Evolutionary conservation across 92 coral and sea anemone species (phyloP).

Genomic region (Pocillopora grandis): DNA sequence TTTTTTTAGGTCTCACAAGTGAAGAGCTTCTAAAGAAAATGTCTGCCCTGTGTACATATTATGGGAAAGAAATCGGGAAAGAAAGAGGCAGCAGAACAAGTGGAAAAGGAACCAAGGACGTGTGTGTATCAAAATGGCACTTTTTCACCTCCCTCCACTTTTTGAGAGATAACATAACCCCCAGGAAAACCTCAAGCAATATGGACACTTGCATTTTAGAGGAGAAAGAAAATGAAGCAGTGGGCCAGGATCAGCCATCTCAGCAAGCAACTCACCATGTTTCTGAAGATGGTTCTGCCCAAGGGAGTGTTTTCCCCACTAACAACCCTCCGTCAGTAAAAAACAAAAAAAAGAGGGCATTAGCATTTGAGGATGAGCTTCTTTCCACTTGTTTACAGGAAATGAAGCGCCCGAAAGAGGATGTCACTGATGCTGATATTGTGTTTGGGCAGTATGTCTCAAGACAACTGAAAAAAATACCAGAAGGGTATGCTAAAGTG

Average conservation of each 20-base stretch:
- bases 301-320: neutral
- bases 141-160: conserved; percentile 26
- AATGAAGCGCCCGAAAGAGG: conserved; percentile 34
- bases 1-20: conserved; percentile 43
- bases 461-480: conserved; percentile 40
- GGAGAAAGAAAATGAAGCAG: neutral
- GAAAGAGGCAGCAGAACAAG: conserved; percentile 41
- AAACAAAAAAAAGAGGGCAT: conserved; percentile 24
- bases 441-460: conserved; percentile 39
- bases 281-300: too few relatives aligned
- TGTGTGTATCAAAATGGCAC: conserved; percentile 60
- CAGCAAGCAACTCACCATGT: too few relatives aligned
- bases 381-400: conserved; percentile 47
- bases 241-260: neutral
- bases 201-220: neutral
- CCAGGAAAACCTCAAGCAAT: too few relatives aligned
- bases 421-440: conserved; percentile 23
- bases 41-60: conserved; percentile 52
- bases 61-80: conserved; percentile 74
- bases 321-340: neutral
- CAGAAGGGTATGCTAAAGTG: conserved; percentile 44
- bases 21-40: conserved; percentile 60
- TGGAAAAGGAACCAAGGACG: conserved; percentile 60
- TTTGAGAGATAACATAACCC: conserved; percentile 29
- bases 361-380: conserved; percentile 47